Base-by-base conservation (phyloP, 2,888 invertebrate genomes). In the Leucophenga montana region DNA sequence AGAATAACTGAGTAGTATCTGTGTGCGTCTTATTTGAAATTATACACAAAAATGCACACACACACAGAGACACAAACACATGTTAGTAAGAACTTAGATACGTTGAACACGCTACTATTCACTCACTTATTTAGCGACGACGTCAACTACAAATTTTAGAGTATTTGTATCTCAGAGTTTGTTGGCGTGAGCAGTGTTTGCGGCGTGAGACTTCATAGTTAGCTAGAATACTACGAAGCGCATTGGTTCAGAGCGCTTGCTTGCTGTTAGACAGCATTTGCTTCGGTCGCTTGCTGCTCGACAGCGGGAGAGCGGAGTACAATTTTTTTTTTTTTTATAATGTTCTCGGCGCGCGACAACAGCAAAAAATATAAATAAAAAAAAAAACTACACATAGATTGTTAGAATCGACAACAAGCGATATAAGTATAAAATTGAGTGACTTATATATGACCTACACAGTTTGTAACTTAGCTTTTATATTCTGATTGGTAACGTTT, bases 361-460 rank as follows among this genome's bases (percentile, higher is more conserved):
- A 44, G 44, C 61, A 39, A 61, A 16, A 20, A 61, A 16, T 9
- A 11, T 50, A 16, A 18, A 4, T n/a, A n/a, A n/a, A n/a, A 46
- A 46, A 46, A 46, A 14, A 13, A 46, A 14, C 3, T 4, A 59
- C 33, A 33, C 27, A 6, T 31, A 61, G 4, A 8, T 61, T 27
- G 27, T 22, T 6, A 56, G 27, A 48, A n/a, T 9, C 8, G 18
- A 9, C 61, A 18, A 16, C 9, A 39, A 44, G n/a, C 16, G 44
- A 1, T 6, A 27, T 3, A 31, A 57, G n/a, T 57, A 14, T 22
- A 27, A 27, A 27, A 27, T 27, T 27, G 27, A 64, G n/a, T 48
- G 62, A 64, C 62, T 64, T 64, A 20, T 64, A 64, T 64, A 64
- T 64, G 46, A 64, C 62, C 62, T 64, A 64, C 20, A 18, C 16